phyloP scores from a whole-genome alignment of 2,888 invertebrate genomes.

The Cremastinae sp. region DNA sequence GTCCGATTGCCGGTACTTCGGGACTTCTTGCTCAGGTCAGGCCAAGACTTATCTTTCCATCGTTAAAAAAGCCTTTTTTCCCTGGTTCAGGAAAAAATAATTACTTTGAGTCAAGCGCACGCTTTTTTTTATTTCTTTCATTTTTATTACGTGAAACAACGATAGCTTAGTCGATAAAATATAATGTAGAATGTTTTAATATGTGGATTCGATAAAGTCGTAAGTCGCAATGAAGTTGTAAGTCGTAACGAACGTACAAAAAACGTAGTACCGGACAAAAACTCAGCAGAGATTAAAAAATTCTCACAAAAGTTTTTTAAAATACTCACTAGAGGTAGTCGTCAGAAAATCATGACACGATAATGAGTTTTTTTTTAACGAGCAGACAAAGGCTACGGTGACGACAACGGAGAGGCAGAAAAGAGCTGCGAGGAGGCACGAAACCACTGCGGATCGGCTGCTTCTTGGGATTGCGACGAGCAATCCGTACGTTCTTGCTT shows the following conservation, averaged over 20 bases:
- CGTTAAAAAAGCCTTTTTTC: neutral
- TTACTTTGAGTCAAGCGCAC: too few relatives aligned
- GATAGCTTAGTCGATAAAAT: too few relatives aligned
- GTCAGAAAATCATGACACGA: constrained; percentile 33
- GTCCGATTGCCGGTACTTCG: constrained; percentile 32
- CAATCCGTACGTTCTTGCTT: constrained; percentile 39
- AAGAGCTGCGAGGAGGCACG: constrained; percentile 30
- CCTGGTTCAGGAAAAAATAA: neutral
- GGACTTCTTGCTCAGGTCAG: constrained; percentile 50
- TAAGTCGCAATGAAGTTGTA: too few relatives aligned
- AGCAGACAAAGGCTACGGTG: constrained; percentile 58
- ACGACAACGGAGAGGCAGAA: constrained; percentile 42
- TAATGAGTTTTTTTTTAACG: constrained; percentile 35
- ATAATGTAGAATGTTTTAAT: too few relatives aligned
- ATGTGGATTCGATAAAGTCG: too few relatives aligned
- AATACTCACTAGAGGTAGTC: constrained; percentile 13
- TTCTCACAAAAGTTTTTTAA: too few relatives aligned
- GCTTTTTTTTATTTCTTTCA: neutral
- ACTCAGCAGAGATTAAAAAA: neutral
- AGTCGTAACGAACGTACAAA: too few relatives aligned
- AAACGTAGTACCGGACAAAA: too few relatives aligned
- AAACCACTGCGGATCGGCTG: constrained; percentile 59
- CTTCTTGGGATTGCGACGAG: constrained; percentile 48
- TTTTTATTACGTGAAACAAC: neutral
- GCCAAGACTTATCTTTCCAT: constrained; percentile 39